phyloP scores from a whole-genome alignment of 2,888 invertebrate genomes.

The Disparrhopalites patrizii region DNA sequence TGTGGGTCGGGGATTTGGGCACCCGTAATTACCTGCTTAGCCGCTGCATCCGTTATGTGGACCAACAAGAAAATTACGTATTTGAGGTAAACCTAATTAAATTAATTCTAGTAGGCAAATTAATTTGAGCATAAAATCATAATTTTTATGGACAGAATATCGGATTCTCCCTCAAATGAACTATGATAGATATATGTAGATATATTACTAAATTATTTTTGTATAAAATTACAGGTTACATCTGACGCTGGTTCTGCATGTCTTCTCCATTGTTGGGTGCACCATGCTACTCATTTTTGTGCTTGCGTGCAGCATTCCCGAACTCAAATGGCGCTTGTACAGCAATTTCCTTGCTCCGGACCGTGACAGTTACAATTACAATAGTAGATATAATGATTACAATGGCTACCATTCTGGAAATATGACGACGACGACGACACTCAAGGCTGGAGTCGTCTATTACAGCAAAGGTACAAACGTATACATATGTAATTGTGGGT shows the following conservation, averaged over 20 bases:
- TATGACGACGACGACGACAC: background rate
- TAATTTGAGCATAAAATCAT: background rate
- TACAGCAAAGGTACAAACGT: background rate
- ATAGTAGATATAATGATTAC: background rate
- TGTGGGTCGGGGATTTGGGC: conserved; percentile 30
- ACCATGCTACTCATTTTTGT: background rate
- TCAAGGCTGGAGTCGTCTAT: background rate
- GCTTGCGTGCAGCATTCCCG: background rate
- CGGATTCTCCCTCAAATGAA: conserved; percentile 28
- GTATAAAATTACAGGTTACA: conserved; percentile 28
- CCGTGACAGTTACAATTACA: too few relatives aligned
- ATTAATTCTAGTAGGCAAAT: background rate
- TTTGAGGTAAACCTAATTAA: conserved; percentile 4
- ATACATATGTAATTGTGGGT: background rate
- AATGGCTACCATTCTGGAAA: background rate
- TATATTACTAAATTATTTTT: too few relatives aligned
- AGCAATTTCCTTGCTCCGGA: too few relatives aligned
- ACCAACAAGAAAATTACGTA: conserved; percentile 6
- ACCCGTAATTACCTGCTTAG: conserved; percentile 22
- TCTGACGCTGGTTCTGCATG: conserved; percentile 36
- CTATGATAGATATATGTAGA: conserved; percentile 3
- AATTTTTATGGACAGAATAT: background rate
- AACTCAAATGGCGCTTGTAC: background rate
- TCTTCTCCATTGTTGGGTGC: conserved; percentile 10
- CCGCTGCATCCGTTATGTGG: conserved; percentile 29